Evolutionary conservation across 2,797 vertebrate genomes (phyloP).

Genomic region (Adelosebastes latens): DNA sequence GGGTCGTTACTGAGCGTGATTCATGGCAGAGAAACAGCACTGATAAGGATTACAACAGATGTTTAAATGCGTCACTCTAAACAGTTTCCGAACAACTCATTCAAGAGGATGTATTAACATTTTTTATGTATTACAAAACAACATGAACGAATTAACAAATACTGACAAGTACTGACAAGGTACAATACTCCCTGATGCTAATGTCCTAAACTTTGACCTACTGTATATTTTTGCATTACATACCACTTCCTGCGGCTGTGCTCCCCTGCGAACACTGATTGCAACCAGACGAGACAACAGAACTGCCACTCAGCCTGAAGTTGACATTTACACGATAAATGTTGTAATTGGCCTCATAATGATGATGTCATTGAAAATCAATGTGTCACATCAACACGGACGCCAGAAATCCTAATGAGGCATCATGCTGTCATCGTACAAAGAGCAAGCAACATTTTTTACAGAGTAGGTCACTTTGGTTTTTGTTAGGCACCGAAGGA

Average conservation of each 20-base stretch:
- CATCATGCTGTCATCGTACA: constrained; percentile 56
- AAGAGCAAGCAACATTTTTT: constrained; percentile 64
- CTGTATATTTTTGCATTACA: constrained; percentile 31
- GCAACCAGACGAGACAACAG: constrained; percentile 42
- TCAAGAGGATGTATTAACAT: constrained; percentile 28
- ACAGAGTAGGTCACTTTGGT: constrained; percentile 63
- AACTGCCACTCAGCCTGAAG: constrained; percentile 28
- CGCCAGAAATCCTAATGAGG: constrained; percentile 62
- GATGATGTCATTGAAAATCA: constrained; percentile 56
- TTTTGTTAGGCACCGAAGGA: constrained; percentile 7
- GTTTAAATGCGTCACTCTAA: constrained; percentile 46
- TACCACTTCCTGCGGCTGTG: constrained; percentile 2
- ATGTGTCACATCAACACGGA: constrained; percentile 53
- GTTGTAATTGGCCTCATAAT: constrained; percentile 32
- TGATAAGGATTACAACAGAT: constrained; percentile 58
- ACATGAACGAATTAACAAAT: background rate
- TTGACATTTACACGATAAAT: constrained; percentile 34
- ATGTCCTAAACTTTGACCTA: constrained; percentile 52
- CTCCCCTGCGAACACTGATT: constrained; percentile 33
- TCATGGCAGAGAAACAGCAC: constrained; percentile 48
- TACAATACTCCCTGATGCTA: constrained; percentile 29
- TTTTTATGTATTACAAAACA: constrained; percentile 19
- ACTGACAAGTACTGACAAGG: background rate
- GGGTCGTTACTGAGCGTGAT: constrained; percentile 64
- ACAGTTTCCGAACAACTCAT: constrained; percentile 3